Evolutionary conservation across 2,797 vertebrate genomes (phyloP).

Genomic region (Rhodeus uyekii): DNA sequence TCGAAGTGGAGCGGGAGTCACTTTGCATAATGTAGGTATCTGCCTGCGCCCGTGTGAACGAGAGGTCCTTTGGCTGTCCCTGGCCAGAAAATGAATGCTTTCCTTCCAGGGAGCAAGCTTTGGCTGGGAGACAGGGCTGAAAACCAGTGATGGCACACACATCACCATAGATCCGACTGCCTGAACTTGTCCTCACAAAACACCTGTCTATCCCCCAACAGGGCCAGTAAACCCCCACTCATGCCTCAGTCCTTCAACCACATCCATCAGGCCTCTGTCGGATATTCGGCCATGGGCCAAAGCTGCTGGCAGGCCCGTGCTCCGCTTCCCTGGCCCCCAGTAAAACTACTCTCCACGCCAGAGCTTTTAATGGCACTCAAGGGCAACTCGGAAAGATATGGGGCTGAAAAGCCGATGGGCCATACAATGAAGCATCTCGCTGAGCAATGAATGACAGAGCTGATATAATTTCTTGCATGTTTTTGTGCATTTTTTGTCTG

Average conservation of each 20-base stretch:
- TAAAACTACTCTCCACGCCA: constrained; percentile 20
- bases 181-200: constrained; percentile 28
- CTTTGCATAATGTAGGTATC: constrained; percentile 67
- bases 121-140: constrained; percentile 1
- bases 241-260: constrained; percentile 21
- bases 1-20: constrained; percentile 64
- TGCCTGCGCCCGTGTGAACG: constrained; percentile 25
- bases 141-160: constrained; percentile 22
- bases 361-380: constrained; percentile 49
- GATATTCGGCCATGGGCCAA: constrained; percentile 28
- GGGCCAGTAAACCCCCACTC: constrained; percentile 15
- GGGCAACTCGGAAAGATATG: constrained; percentile 41
- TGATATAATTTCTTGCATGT: constrained; percentile 11
- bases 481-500: constrained; percentile 3
- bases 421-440: constrained; percentile 25
- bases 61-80: constrained; percentile 33
- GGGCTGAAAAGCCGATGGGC: constrained; percentile 38
- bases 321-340: constrained; percentile 3
- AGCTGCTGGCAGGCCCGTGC: constrained; percentile 22
- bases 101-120: constrained; percentile 21
- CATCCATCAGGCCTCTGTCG: constrained; percentile 32
- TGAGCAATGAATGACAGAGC: constrained; percentile 21
- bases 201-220: constrained; percentile 39
- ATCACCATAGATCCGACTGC: not conserved
- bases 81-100: constrained; percentile 42